Percentiles rank a stretch among this genome's conserved stretches.
Conservation (phyloP, 2,888 invertebrate genomes). For the Thymelicus sylvestris region DNA sequence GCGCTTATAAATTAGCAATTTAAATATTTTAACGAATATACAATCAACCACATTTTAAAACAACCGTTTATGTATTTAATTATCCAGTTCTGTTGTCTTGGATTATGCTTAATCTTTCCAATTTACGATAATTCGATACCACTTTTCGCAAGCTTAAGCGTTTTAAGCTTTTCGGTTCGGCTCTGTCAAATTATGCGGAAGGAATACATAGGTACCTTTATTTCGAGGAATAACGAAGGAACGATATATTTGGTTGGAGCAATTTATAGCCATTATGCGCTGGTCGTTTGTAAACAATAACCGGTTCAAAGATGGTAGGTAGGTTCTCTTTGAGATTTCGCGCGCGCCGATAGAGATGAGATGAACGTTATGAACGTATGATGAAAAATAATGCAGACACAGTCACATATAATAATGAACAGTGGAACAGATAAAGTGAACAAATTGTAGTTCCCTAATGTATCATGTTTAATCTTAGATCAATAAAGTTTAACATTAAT, state of each 20-base stretch:
- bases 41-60: too few species aligned
- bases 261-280: constrained; percentile 69
- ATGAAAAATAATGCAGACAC: constrained; percentile 1
- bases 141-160: constrained; percentile 20
- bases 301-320: constrained; percentile 70
- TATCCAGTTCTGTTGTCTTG: neutral
- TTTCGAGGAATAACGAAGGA: constrained; percentile 60
- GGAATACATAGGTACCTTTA: constrained; percentile 43
- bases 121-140: constrained; percentile 7
- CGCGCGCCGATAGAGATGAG: constrained; percentile 53
- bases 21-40: too few species aligned
- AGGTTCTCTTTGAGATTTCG: constrained; percentile 72
- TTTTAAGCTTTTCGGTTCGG: constrained; percentile 40
- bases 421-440: too few species aligned
- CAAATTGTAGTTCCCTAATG: too few species aligned
- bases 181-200: constrained; percentile 55
- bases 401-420: too few species aligned
- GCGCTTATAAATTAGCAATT: too few species aligned
- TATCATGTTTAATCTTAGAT: too few species aligned
- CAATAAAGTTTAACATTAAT: too few species aligned
- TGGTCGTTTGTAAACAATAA: constrained; percentile 76
- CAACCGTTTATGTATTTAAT: too few species aligned
- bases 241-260: constrained; percentile 62
- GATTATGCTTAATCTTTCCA: neutral
- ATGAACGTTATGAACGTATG: too few species aligned